Evolutionary conservation across 2,797 vertebrate species (phyloP).

Genomic region (Taenioides sp.): DNA sequence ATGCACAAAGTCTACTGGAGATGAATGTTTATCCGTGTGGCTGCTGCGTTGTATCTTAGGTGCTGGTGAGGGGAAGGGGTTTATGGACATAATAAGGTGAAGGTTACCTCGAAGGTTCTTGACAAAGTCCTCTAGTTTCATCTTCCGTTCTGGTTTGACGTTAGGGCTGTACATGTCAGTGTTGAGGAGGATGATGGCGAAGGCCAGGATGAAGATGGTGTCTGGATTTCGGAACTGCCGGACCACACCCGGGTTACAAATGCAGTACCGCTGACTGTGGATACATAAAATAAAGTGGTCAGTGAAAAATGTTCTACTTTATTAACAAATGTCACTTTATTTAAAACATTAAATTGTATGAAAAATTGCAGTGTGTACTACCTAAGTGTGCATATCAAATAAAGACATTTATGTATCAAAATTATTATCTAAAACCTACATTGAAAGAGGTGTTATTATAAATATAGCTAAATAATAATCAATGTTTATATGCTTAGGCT

Average conservation of each 20-base stretch:
- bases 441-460: background rate
- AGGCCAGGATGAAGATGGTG: slow-evolving; percentile 98
- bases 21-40: slow-evolving; percentile 25
- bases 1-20: slow-evolving; percentile 36
- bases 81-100: background rate
- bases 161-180: slow-evolving; percentile 99
- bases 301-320: background rate
- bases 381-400: too few relatives aligned
- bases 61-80: background rate
- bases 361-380: too few relatives aligned
- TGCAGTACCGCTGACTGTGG: slow-evolving; percentile 92
- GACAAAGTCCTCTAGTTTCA: slow-evolving; percentile 97
- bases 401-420: background rate
- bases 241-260: slow-evolving; percentile 96
- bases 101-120: slow-evolving; percentile 92
- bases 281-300: background rate
- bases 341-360: background rate
- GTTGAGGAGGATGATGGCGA: slow-evolving; percentile 96
- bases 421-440: background rate
- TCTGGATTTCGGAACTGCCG: slow-evolving; percentile 95
- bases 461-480: background rate
- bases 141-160: slow-evolving; percentile 96
- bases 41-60: slow-evolving; percentile 5
- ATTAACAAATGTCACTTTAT: background rate
- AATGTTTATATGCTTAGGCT: background rate